phyloP scores from a whole-genome alignment of 2,797 vertebrate species.

The Brachyalestes nurse region DNA sequence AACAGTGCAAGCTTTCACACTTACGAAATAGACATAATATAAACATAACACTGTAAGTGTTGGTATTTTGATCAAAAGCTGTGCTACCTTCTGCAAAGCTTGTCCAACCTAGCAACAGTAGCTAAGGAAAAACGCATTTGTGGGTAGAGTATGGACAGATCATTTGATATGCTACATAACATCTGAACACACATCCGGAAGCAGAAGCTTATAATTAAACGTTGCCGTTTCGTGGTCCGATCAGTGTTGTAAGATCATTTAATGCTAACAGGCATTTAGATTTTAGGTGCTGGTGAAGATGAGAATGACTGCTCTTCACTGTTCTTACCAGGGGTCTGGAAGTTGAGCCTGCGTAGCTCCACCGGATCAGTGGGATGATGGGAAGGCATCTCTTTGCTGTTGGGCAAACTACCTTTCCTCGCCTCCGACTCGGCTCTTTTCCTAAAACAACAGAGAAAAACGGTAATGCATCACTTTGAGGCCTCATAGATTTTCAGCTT shows the following conservation, averaged over 20 bases:
- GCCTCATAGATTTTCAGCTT: neutral
- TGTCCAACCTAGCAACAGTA: neutral
- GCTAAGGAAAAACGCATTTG: too few relatives aligned
- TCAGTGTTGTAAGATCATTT: neutral
- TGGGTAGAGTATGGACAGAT: too few relatives aligned
- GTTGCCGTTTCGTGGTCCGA: neutral
- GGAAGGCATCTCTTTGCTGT: conserved; percentile 94
- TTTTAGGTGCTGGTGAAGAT: neutral
- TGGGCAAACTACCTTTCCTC: conserved; percentile 95
- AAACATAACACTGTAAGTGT: too few relatives aligned
- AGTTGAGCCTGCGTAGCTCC: conserved; percentile 96
- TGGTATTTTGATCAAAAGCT: neutral
- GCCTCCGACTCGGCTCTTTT: conserved; percentile 97
- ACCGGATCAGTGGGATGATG: conserved; percentile 97
- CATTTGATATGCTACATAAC: neutral
- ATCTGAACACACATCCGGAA: neutral
- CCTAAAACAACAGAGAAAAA: conserved; percentile 69
- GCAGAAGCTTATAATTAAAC: neutral
- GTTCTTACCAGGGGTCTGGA: conserved; percentile 94
- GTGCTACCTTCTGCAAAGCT: neutral
- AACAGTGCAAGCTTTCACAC: too few relatives aligned
- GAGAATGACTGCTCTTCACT: neutral
- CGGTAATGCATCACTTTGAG: conserved; percentile 14
- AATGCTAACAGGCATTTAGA: neutral
- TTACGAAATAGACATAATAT: too few relatives aligned